Evolutionary conservation across 2,888 invertebrate genomes (phyloP).

Genomic region (Teleogryllus oceanicus): DNA sequence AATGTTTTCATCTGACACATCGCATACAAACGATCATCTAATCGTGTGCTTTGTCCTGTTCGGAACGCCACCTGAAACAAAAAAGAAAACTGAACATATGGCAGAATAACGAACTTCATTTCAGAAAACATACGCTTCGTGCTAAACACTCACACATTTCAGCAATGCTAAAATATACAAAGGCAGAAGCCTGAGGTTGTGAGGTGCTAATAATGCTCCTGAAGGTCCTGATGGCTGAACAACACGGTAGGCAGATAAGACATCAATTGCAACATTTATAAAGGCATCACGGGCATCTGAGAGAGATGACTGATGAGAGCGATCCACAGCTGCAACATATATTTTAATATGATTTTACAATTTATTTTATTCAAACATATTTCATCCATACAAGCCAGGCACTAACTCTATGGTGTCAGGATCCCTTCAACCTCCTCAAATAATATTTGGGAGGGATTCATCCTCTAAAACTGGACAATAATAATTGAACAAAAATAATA

Average conservation of each 20-base stretch:
- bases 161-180: slow-evolving; percentile 84
- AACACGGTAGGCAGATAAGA: slow-evolving; percentile 69
- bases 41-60: slow-evolving; percentile 77
- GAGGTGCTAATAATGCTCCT: slow-evolving; percentile 70
- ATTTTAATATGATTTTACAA: too few relatives aligned
- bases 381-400: too few relatives aligned
- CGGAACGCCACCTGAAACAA: slow-evolving; percentile 76
- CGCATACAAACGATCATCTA: slow-evolving; percentile 89
- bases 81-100: not conserved
- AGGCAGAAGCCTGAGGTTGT: slow-evolving; percentile 76
- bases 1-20: slow-evolving; percentile 91
- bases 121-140: not conserved
- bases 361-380: too few relatives aligned
- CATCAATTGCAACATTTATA: slow-evolving; percentile 91
- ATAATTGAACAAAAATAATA: too few relatives aligned
- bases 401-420: too few relatives aligned
- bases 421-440: too few relatives aligned
- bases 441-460: too few relatives aligned
- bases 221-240: slow-evolving; percentile 55
- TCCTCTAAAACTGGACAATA: too few relatives aligned
- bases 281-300: slow-evolving; percentile 94
- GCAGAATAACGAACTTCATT: not conserved
- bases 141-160: slow-evolving; percentile 67
- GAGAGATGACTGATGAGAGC: slow-evolving; percentile 78
- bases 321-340: slow-evolving; percentile 72